Percentiles rank a stretch among this genome's conserved stretches.
Conservation (phyloP, 2,797 vertebrate species). For the Cyclura pinguis region DNA sequence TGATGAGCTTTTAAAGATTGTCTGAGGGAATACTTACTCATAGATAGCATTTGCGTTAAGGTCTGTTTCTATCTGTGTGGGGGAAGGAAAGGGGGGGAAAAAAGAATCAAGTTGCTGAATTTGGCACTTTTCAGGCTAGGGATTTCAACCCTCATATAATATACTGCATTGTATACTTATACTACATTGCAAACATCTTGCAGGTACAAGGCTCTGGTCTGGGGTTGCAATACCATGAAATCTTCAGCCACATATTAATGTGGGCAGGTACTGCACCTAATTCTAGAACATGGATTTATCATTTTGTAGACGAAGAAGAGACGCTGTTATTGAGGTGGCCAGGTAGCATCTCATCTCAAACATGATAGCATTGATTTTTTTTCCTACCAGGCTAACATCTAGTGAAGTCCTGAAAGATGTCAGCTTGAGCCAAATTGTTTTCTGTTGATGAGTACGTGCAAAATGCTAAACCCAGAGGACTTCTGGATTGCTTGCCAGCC, state of each 20-base stretch:
- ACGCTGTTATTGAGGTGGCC: no score
- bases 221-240: not conserved
- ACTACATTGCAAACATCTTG: no score
- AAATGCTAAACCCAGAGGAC: no score
- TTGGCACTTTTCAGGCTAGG: not conserved
- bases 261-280: not conserved
- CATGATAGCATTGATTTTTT: no score
- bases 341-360: no score
- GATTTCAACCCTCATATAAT: not conserved
- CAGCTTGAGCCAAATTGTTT: no score
- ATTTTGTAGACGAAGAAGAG: not conserved
- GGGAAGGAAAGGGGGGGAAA: not conserved
- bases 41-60: no score
- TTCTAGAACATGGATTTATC: not conserved
- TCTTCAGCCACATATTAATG: not conserved
- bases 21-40: not conserved
- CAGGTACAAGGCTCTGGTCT: not conserved
- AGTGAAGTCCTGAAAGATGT: no score
- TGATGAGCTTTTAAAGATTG: not conserved
- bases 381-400: no score
- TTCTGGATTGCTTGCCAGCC: not conserved
- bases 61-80: no score
- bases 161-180: no score
- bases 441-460: no score
- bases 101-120: not conserved